Conservation (phyloP, 2,113 vertebrate species). For the Rissa tridactyla region DNA sequence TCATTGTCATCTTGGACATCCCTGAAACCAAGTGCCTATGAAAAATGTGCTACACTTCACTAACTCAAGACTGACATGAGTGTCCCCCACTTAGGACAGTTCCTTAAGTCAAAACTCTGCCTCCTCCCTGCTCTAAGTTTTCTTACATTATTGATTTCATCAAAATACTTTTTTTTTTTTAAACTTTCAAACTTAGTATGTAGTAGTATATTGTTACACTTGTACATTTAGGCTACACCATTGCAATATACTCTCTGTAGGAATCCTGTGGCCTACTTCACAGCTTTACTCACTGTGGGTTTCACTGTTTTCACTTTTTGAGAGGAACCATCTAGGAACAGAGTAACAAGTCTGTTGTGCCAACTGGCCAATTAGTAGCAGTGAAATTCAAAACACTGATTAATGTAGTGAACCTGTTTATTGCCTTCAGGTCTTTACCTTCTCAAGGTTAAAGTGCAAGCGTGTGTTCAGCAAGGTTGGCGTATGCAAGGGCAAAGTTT, state of each 20-base stretch:
- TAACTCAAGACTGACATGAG: neutral
- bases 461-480: neutral
- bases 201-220: neutral
- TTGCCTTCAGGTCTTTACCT: neutral
- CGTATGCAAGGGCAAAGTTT: neutral
- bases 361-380: neutral
- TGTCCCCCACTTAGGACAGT: neutral
- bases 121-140: neutral
- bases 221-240: neutral
- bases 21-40: neutral
- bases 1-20: neutral
- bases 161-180: neutral
- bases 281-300: neutral
- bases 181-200: neutral
- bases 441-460: neutral
- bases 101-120: neutral
- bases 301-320: neutral
- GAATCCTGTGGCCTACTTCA: neutral
- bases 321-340: neutral
- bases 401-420: neutral
- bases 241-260: neutral
- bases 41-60: neutral
- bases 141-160: neutral
- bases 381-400: neutral
- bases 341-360: neutral